Base-by-base conservation (phyloP, 2,797 vertebrate genomes). In the Pipistrellus nathusii region DNA sequence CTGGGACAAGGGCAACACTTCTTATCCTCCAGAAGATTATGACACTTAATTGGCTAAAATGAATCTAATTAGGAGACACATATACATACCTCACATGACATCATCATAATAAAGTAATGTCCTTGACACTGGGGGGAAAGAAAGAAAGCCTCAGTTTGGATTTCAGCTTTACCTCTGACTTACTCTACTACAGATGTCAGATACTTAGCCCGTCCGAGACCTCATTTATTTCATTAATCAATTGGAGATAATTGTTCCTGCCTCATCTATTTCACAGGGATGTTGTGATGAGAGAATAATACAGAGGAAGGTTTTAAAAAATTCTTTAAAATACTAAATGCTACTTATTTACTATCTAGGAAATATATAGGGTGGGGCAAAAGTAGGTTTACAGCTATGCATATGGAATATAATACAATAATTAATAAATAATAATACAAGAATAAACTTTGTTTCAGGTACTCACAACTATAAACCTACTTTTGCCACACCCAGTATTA, bases 31-130 rank as follows among this genome's bases (percentile, higher is more conserved):
- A 81, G 69, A 89, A 85, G 86, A 90, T 76, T 38, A 85, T 93
- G 73, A 76, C 44, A 69, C n/a, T 86, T 88, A 96, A 87, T 72
- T 93, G 64, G n/a, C 64, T 55, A 59, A 94, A 84, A 78, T 75
- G 62, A 96, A 66, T 88, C 83, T 95, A 92, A 93, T 94, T 66
- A 91, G 90, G 46, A 86, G 66, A 68, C 48, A 85, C 48, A 85
- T 32, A 55, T 21, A 68, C 69, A 44, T 72, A 30, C 59, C 15
- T 93, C 68, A 66, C 62, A 83, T 88, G 85, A 81, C 66, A 78
- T 59, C 66, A 69, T 48, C 53, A 10, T 86, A 96, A 93, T 87
- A 87, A 62, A 55, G 85, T 88, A 91, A 92, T 87, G 68, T 77
- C 76, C 84, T 94, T 89, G 59, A 89, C 55, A 44, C 32, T 80